These are phyloP conservation scores for Haliclona indistincta DNA, from an alignment of 37 sponge, comb jelly and placozoan species.

Conservation along the genomic window DNA sequence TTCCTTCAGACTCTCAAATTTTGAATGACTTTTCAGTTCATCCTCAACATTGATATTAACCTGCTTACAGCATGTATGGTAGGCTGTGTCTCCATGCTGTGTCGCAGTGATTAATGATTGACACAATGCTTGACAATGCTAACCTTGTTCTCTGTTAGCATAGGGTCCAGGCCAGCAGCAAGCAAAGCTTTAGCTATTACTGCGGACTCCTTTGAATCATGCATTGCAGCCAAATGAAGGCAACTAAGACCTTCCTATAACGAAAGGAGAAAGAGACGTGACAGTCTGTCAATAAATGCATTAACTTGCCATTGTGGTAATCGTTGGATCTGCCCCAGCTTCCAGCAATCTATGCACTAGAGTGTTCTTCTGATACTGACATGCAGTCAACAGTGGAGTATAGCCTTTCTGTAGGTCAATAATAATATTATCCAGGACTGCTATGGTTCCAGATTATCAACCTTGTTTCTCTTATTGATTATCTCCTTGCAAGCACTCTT, in stretches of 20 bases:
- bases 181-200: too few relatives aligned
- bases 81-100: too few relatives aligned
- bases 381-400: conserved; percentile 43
- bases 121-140: too few relatives aligned
- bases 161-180: too few relatives aligned
- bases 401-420: conserved; percentile 24
- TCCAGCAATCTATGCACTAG: conserved; percentile 9
- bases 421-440: neutral
- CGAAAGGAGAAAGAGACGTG: neutral
- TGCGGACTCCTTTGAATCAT: conserved; percentile 41
- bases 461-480: neutral
- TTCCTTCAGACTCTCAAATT: too few relatives aligned
- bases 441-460: neutral
- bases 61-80: too few relatives aligned
- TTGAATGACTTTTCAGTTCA: too few relatives aligned
- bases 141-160: too few relatives aligned
- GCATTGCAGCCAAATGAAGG: conserved; percentile 66
- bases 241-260: conserved; percentile 38
- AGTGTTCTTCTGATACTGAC: conserved; percentile 32
- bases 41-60: too few relatives aligned
- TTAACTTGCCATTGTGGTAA: neutral
- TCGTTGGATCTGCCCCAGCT: neutral
- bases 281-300: neutral
- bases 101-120: too few relatives aligned
- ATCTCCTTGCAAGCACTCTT: neutral